These are phyloP conservation scores for Polietes domitor DNA, from an alignment of 2,888 invertebrate genomes.

Conservation along the genomic window DNA sequence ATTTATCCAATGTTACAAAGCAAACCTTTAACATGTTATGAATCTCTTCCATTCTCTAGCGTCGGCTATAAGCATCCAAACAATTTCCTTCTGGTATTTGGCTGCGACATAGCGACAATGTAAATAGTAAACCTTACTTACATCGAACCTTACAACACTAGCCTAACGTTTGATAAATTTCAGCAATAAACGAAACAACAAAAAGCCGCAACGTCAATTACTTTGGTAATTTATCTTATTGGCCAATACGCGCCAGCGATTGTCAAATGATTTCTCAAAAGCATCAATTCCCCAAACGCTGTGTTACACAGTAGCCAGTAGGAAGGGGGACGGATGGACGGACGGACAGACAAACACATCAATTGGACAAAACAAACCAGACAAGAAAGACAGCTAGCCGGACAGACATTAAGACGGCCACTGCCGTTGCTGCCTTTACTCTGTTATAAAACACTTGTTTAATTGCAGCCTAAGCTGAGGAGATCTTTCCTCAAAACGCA, in stretches of 20 bases:
- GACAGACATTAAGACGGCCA: not conserved
- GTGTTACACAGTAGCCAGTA: not conserved
- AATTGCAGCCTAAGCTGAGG: not conserved
- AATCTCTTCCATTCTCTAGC: too few species aligned
- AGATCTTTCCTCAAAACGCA: not conserved
- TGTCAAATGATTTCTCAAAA: conserved; percentile 14
- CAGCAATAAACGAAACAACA: not conserved
- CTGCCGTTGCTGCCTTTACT: not conserved
- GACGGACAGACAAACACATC: not conserved
- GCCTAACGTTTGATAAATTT: conserved; percentile 8
- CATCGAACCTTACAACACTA: not conserved
- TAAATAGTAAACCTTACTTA: too few species aligned
- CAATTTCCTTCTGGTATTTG: too few species aligned
- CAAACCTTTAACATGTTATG: too few species aligned
- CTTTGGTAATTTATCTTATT: conserved; percentile 31
- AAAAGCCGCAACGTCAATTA: conserved; percentile 7
- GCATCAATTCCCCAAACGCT: not conserved
- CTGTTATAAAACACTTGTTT: conserved; percentile 13
- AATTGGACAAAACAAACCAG: not conserved
- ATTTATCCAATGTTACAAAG: too few species aligned
- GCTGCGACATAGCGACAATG: not conserved
- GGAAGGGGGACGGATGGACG: not conserved
- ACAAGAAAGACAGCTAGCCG: not conserved
- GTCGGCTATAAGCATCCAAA: too few species aligned
- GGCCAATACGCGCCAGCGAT: not conserved